These are phyloP conservation scores for Australoheros facetus DNA, from an alignment of 2,797 vertebrate genomes.

Conservation along the genomic window DNA sequence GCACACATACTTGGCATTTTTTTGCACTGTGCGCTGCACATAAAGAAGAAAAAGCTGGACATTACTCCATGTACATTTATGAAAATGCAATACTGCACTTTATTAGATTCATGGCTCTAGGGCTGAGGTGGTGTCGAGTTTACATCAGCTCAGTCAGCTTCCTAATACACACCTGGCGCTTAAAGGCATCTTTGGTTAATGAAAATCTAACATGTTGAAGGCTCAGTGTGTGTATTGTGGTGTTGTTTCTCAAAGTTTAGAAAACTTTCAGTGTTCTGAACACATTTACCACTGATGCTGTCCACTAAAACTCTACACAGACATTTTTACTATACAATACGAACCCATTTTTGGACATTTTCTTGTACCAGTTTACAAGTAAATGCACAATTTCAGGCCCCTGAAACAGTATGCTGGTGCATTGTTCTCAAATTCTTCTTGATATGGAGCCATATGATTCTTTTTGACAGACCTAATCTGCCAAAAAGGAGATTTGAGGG, in stretches of 20 bases:
- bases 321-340: background rate
- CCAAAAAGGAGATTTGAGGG: background rate
- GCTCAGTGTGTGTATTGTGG: no score
- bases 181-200: background rate
- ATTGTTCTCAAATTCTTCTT: background rate
- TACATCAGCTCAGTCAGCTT: background rate
- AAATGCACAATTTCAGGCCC: background rate
- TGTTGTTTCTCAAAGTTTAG: background rate
- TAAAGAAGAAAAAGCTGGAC: constrained; percentile 8
- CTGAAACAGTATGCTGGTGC: background rate
- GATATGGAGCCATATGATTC: background rate
- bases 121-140: background rate
- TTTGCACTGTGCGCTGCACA: constrained; percentile 93
- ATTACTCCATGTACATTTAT: background rate
- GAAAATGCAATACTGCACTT: background rate
- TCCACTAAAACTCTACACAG: background rate
- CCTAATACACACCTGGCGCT: background rate
- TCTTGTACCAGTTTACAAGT: background rate
- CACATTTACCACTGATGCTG: background rate
- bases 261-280: background rate
- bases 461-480: background rate
- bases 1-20: constrained; percentile 96
- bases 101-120: background rate
- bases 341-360: background rate
- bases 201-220: background rate